Base-by-base conservation (phyloP, 1,140 invertebrate genomes). In the Asobara japonica region DNA sequence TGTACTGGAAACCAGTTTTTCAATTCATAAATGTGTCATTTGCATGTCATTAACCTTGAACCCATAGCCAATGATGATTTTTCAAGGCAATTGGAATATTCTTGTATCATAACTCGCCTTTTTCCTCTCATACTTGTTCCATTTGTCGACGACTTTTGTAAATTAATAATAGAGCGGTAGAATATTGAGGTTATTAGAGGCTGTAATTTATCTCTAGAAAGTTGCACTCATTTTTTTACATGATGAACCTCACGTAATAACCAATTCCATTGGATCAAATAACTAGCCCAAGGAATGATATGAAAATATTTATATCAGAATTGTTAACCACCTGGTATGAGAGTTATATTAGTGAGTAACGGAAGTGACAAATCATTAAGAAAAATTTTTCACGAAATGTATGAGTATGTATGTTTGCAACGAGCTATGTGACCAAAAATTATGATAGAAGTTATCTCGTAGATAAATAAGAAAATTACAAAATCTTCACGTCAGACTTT, bases 91-190 rank as follows among this genome's bases (percentile, higher is more conserved):
- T 56, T 13, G 18, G 11, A 22, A 65, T n/a, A 20, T 18, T 65
- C 33, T 64, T 20, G 29, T 22, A 36, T 3, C 3, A 4, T 64
- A 7, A 29, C 16, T 38, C 20, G 13, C n/a, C 16, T 38, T 36
- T 16, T 22, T 36, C 4, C 20, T 38, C 11, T 16, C 36, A 1
- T 7, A 3, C 2, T 45, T 45, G n/a, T n/a, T 36, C 31, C 11
- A 36, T 36, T 56, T 56, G 3, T 56, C 22, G 10, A 1, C 13
- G 20, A 20, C n/a, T 3, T 6, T 56, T 56, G 22, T 8, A 2
- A 56, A 20, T 30, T 38, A 11, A 66, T 36, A 72, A 73, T 68
- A 73, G 56, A 68, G 71, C 62, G 48, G 71, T 62, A 22, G 68
- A 73, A 73, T 62, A 65, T 73, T 31, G 71, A 68, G 65, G 65